Base-by-base conservation (phyloP, 2,113 vertebrate genomes). In the Percopsis transmontana region DNA sequence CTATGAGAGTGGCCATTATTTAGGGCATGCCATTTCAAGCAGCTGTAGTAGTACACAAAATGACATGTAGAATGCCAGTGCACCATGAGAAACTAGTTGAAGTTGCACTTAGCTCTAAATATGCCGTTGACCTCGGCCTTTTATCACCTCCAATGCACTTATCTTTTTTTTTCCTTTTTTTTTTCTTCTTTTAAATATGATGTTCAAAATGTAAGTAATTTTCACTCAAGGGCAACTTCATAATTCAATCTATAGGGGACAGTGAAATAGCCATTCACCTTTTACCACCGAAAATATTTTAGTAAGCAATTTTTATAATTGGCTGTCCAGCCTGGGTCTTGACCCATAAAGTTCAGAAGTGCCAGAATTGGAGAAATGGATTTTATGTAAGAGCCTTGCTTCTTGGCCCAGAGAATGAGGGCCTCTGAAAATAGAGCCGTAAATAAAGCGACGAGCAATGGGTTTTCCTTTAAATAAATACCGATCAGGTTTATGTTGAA, bases 381-480 rank as follows among this genome's bases (percentile, higher is more conserved):
- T 85, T 90, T 90, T 88, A 90, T 89, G 87, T 83, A 77, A 80
- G 79, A 83, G 72, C 82, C 83, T 82, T 69, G 86, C 85, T 76
- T 88, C 87, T 88, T 87, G 90, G 84, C 85, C 74, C 77, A 62
- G 87, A 83, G 89, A 93, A 89, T 87, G 91, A 87, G 88, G 91
- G 93, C 89, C 91, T 83, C 47, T 87, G 93, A 90, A 90, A 93
- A 94, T 93, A 92, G 93, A 94, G 95, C 94, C 93, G 95, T 98
- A 99, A 99, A 99, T 97, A 96, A 96, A 92, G 90, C 90, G 95
- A 95, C 94, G 93, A 96, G 95, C 96, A 97, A 98, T 99, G 96
- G 97, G 95, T 98, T 97, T 96, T 97, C 97, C 96, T 98, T 98
- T 98, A 99, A 99, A 99, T 99, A 99, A 99, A 99, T 99, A 99